phyloP scores from a whole-genome alignment of 2,888 invertebrate species.

The Chymomyza caudatula region DNA sequence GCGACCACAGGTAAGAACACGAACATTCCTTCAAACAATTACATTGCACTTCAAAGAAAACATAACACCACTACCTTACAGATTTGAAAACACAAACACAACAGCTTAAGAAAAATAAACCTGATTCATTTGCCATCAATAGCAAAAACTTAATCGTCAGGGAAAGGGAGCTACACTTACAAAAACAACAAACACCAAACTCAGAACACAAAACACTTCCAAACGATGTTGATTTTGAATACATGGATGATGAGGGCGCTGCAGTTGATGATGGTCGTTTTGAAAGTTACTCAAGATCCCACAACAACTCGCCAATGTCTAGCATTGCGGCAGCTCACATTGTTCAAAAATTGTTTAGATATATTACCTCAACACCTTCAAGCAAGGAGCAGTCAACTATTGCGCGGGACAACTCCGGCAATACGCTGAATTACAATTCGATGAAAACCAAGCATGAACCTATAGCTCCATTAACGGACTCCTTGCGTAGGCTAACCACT shows the following conservation, averaged over 20 bases:
- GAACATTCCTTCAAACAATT: neutral
- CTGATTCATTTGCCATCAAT: constrained; percentile 12
- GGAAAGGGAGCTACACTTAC: constrained; percentile 13
- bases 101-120: constrained; percentile 5
- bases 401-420: neutral
- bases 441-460: neutral
- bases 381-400: neutral
- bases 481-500: constrained; percentile 43
- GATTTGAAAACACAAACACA: constrained; percentile 38
- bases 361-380: constrained; percentile 37
- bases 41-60: neutral
- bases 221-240: constrained; percentile 33
- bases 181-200: constrained; percentile 6
- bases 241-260: constrained; percentile 42
- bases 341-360: constrained; percentile 38
- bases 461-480: constrained; percentile 44
- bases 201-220: constrained; percentile 30
- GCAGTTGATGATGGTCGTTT: neutral
- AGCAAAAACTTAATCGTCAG: constrained; percentile 11
- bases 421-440: neutral
- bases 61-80: constrained; percentile 35
- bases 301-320: constrained; percentile 38
- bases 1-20: neutral
- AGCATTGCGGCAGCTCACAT: constrained; percentile 43
- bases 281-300: neutral